Evolutionary conservation across 2,113 vertebrate species (phyloP).

Genomic region (Odobenus rosmarus): DNA sequence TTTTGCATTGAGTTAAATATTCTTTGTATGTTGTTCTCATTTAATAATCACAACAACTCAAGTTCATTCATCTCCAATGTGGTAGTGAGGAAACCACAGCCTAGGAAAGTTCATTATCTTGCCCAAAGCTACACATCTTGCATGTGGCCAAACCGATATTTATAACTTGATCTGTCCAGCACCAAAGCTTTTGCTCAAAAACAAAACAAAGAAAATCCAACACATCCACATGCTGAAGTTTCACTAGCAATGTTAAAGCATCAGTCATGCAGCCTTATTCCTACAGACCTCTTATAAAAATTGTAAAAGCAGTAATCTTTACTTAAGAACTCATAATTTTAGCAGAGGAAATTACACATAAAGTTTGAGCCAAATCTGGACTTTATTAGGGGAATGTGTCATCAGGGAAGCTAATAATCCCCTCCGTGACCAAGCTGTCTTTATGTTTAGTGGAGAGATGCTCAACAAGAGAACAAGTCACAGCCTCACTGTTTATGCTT

Average conservation of each 20-base stretch:
- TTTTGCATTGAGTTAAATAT: background rate
- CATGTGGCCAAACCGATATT: background rate
- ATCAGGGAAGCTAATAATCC: background rate
- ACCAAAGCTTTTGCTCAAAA: background rate
- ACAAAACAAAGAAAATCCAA: slow-evolving; percentile 17
- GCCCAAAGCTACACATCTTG: background rate
- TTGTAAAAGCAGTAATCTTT: background rate
- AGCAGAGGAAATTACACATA: background rate
- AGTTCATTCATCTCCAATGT: background rate
- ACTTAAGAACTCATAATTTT: background rate
- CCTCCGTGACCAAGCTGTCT: background rate
- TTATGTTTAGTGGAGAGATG: background rate
- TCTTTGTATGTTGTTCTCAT: slow-evolving; percentile 12
- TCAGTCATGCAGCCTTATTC: background rate
- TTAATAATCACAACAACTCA: background rate
- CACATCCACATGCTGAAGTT: background rate
- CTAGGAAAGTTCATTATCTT: slow-evolving; percentile 22
- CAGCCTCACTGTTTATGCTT: background rate
- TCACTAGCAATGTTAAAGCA: background rate
- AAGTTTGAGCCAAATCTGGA: background rate
- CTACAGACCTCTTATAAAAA: background rate
- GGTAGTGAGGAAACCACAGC: background rate
- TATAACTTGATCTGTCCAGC: background rate
- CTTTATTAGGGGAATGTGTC: background rate
- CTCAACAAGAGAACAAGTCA: background rate